Base-by-base conservation (phyloP, 1,140 invertebrate genomes). In the Trichonephila clavipes region DNA sequence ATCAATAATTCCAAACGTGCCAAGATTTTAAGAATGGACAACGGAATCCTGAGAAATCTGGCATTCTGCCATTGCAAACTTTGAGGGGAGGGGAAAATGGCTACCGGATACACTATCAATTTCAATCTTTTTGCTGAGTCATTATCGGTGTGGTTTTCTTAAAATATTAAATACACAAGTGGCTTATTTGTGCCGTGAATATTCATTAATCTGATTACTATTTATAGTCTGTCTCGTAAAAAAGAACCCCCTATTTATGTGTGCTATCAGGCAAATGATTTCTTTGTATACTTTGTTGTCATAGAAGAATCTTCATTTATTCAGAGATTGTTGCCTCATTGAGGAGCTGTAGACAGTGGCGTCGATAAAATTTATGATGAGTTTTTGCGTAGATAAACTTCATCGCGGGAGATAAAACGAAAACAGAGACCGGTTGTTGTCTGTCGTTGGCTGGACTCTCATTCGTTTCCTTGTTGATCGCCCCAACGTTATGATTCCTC, bases 321-420 rank as follows among this genome's bases (percentile, higher is more conserved):
- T 8, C 5, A 40, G 34, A 77, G 24, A 72, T 72, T 24, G 24
- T 24, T 72, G 69, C 14, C 28, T 69, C 66, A 21, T 51, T 51
- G 61, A 62, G 4, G 66, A 21, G n/a, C 66, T 21, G 6, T 77
- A 51, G 44, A 51, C 69, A 6, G 16, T 77, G 69, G 69, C 69
- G 69, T 77, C 69, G 28, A 77, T 77, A 14, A 77, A 34, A 77
- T 77, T 77, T 28, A 77, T 77, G 16, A 19, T 77, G 69, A 77
- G 69, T 77, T 77, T 18, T 40, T 24, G 28, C 28, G 69, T 40
- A 28, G 24, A 77, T 77, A 40, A 77, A 77, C 69, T 77, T 77
- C 69, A 77, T 77, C 69, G 28, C 69, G 28, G 69, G 4, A 77
- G 69, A 77, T 77, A 77, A 72, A 34, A 5, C 69, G 28, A 24